Evolutionary conservation across 2,888 invertebrate species (phyloP), one percentile per base, ranked within the genome.

Genomic region (Craniophora ligustri): DNA sequence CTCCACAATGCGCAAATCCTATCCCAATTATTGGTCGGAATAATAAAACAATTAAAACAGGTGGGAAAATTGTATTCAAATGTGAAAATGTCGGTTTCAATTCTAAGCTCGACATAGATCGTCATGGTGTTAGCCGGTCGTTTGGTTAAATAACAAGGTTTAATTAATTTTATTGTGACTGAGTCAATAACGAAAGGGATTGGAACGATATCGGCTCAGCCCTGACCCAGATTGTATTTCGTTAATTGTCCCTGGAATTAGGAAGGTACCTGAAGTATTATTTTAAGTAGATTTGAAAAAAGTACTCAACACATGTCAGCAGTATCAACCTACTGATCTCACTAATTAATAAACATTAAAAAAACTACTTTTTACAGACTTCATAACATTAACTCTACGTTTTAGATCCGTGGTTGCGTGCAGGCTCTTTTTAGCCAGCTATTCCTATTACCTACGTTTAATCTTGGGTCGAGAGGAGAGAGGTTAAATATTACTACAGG

Each of bases 101-200:
- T 42, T 39, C 36, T 13, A 36, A 36, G 30, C 42, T 3, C 6
- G 41, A 36, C 30, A n/a, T 19, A 18, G 18, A 13, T n/a, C 5
- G 46, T 36, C 28, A 34, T n/a, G 13, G 18, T 14, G 18, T 26
- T 40, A n/a, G 26, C 23, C n/a, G 48, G 23, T 18, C 32, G 32
- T 18, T 18, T 18, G 18, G 26, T 18, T 15, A 51, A 32, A 53
- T 44, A 61, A 39, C 53, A 44, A 11, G 13, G 19, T 40, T 62
- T 53, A 54, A 61, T 57, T 31, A 60, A 44, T 40, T 53, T 35
- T 23, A 62, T 53, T 59, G 44, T 44, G 39, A 19, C 7, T 14
- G 13, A 13, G 14, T 26, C 16, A 8, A 13, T 42, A 42, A 18
- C 21, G 30, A 5, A 11, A 6, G 18, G 7, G 30, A 44, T 62